A percentile compares a stretch with the other conserved stretches of the same genome.
phyloP scores from a whole-genome alignment of 2,797 vertebrate species.

The Tamandua tetradactyla region DNA sequence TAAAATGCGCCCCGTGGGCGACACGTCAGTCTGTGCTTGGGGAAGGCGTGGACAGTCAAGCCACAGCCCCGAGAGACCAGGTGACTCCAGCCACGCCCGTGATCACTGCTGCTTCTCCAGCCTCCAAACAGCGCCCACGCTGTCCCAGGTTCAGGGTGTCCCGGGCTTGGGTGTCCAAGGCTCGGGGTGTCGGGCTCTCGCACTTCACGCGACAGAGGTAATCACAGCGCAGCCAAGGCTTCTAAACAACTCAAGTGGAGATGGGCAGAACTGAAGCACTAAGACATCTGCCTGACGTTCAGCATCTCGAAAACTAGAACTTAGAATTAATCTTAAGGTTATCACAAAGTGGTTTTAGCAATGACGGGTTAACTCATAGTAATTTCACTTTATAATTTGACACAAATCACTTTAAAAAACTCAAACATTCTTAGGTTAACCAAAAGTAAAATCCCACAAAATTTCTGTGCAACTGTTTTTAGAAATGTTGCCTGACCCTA shows the following conservation, averaged over 20 bases:
- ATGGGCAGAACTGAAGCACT: background rate
- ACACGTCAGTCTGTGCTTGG: background rate
- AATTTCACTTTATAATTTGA: background rate
- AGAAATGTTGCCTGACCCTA: background rate
- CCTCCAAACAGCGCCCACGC: background rate
- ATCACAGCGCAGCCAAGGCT: background rate
- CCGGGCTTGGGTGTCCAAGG: no score
- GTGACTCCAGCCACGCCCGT: no score
- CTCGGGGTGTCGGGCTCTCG: accelerated
- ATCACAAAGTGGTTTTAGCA: background rate
- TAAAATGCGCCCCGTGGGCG: background rate
- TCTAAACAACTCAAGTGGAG: background rate
- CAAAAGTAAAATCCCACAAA: background rate
- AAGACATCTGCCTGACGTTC: background rate
- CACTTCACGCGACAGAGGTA: background rate
- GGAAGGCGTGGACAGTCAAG: no score
- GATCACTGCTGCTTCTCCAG: background rate
- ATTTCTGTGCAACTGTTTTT: background rate
- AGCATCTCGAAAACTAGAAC: background rate
- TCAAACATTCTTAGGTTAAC: background rate
- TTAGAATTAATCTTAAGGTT: background rate
- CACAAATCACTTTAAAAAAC: background rate
- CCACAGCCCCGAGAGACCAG: no score
- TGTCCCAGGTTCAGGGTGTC: accelerated
- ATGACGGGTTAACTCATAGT: background rate